Evolutionary conservation across 2,797 vertebrate genomes (phyloP), one percentile per base, ranked within the genome.

Genomic region (Rachycentron canadum): DNA sequence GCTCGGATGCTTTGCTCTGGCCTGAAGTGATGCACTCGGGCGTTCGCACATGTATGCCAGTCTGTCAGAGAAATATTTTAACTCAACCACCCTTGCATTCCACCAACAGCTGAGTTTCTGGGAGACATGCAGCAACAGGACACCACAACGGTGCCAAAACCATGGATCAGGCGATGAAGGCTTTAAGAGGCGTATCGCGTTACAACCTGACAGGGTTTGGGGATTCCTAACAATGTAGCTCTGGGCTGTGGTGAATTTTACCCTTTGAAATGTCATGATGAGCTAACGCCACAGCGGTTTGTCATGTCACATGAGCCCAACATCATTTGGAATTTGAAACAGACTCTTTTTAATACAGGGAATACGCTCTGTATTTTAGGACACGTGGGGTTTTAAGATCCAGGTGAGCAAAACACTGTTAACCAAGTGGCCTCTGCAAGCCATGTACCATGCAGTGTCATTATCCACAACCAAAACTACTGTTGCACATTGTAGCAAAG

Each of bases 21-120:
- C 61, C 38, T 63, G 53, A 56, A 62, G 57, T 32, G 25, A 34
- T 65, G 17, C 41, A 38, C 28, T 65, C 57, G 21, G 59, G 43
- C 34, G 59, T 43, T 68, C 21, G 9, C 63, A 72, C 73, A 80
- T 79, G 58, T 50, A 65, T 67, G 79, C 76, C 76, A 81, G 59
- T 64, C 75, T 69, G 71, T 7, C 40, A 9, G 2, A 74, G 73
- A 86, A 76, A 82, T 43, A 82, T 76, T 84, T 85, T 16, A 71
- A 50, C 74, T 70, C 76, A 14, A 78, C 71, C 78, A 70, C 79
- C 73, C 59, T 78, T 2, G 65, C 92, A 93, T 93, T 93, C 92
- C 91, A 76, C 65, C 62, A 89, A 89, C 89, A 94, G 92, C 91
- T 94, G 91, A 93, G 84, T 78, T 68, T 76, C 77, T 71, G 78